Conservation (phyloP, 1,140 invertebrate species). For the Diplogasteroides magnus region DNA sequence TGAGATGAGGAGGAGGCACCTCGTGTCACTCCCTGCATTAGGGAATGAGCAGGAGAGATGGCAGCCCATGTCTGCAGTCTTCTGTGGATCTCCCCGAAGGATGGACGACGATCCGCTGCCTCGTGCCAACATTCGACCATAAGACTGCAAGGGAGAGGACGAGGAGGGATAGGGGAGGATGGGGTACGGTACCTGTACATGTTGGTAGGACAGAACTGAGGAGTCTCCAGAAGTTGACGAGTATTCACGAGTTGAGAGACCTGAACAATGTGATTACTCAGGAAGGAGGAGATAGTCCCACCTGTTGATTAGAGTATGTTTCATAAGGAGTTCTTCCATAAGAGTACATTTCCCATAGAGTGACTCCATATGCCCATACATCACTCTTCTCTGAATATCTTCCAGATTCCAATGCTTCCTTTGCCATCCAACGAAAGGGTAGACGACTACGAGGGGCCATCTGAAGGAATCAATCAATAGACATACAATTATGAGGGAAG, state of each 20-base stretch:
- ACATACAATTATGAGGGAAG: too few species aligned
- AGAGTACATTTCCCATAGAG: slow-evolving; percentile 55
- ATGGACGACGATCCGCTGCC: slow-evolving; percentile 76
- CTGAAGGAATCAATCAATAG: slow-evolving; percentile 13
- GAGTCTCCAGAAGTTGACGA: slow-evolving; percentile 83
- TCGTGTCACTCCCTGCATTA: too few species aligned
- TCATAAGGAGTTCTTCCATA: slow-evolving; percentile 89
- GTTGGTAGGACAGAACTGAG: slow-evolving; percentile 80
- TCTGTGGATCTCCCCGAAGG: slow-evolving; percentile 68
- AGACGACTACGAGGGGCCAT: slow-evolving; percentile 21
- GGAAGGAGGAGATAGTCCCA: slow-evolving; percentile 63
- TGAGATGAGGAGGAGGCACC: not conserved
- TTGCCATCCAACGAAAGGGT: slow-evolving; percentile 49
- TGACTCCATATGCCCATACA: slow-evolving; percentile 54
- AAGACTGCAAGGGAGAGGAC: slow-evolving; percentile 65
- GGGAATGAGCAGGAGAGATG: slow-evolving; percentile 31
- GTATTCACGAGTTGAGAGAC: slow-evolving; percentile 66
- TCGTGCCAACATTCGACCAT: slow-evolving; percentile 98
- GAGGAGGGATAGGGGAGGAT: not conserved
- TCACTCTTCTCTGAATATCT: slow-evolving; percentile 47
- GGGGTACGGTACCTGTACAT: slow-evolving; percentile 59
- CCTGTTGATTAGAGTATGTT: slow-evolving; percentile 91
- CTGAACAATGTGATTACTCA: not conserved
- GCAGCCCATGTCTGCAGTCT: slow-evolving; percentile 68
- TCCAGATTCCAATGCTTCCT: slow-evolving; percentile 44